phyloP scores from a whole-genome alignment of 2,797 vertebrate genomes.

The Acrossocheilus fasciatus region DNA sequence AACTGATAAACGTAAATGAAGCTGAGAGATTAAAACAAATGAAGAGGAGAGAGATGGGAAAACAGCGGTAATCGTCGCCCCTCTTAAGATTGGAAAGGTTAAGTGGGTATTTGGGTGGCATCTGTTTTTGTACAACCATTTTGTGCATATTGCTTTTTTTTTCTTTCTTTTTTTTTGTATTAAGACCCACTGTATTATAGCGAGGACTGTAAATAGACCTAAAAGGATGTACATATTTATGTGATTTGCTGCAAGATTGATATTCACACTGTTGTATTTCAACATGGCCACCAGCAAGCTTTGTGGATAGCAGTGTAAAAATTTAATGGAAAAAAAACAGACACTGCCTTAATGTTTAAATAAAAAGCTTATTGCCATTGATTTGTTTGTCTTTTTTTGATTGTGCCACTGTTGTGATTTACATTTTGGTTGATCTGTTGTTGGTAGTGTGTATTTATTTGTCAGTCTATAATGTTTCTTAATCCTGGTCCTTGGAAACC shows the following conservation, averaged over 20 bases:
- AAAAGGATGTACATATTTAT: constrained; percentile 88
- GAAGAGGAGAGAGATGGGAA: neutral
- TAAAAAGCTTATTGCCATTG: constrained; percentile 87
- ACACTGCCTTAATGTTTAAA: constrained; percentile 88
- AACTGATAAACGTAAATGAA: constrained; percentile 8
- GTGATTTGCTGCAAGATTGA: constrained; percentile 85
- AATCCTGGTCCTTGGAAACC: neutral
- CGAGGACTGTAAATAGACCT: constrained; percentile 85
- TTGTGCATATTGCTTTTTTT: constrained; percentile 75
- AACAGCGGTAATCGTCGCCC: neutral
- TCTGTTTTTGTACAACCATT: constrained; percentile 74
- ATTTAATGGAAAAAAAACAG: constrained; percentile 66
- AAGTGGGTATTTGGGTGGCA: constrained; percentile 20
- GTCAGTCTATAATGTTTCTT: neutral
- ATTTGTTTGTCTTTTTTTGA: constrained; percentile 42
- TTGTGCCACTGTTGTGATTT: neutral
- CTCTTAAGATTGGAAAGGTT: constrained; percentile 14
- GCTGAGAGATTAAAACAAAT: constrained; percentile 7
- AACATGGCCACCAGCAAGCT: constrained; percentile 81
- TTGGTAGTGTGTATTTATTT: neutral
- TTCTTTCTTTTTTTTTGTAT: constrained; percentile 71
- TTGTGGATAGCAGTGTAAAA: constrained; percentile 87
- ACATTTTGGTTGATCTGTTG: neutral
- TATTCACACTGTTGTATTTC: constrained; percentile 84
- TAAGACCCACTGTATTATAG: constrained; percentile 80